phyloP scores from a whole-genome alignment of 2,888 invertebrate species.

The Mellilla xanthometata region DNA sequence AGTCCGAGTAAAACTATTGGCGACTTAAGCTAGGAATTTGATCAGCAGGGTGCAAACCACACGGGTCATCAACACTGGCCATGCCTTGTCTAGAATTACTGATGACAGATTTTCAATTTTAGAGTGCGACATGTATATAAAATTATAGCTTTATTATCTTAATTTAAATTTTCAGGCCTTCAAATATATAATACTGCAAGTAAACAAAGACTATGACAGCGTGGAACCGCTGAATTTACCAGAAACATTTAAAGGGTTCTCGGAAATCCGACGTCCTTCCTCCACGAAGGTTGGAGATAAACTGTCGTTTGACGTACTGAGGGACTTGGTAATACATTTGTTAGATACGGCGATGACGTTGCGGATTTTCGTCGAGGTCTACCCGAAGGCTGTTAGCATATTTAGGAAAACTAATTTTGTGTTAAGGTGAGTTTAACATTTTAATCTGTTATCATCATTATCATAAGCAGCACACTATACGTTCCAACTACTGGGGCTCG shows the following conservation, averaged over 20 bases:
- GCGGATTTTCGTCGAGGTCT: constrained; percentile 86
- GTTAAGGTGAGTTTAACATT: constrained; percentile 77
- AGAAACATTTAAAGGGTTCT: constrained; percentile 72
- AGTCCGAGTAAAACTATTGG: too few relatives aligned
- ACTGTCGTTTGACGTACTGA: constrained; percentile 74
- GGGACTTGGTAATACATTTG: constrained; percentile 86
- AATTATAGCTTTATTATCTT: too few relatives aligned
- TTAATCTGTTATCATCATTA: too few relatives aligned
- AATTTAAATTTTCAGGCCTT: constrained; percentile 74
- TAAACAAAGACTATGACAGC: constrained; percentile 72
- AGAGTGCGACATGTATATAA: too few relatives aligned
- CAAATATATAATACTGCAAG: constrained; percentile 75
- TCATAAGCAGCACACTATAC: too few relatives aligned
- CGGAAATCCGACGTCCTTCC: constrained; percentile 61
- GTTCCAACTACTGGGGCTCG: too few relatives aligned
- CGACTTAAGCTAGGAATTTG: too few relatives aligned
- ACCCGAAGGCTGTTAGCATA: constrained; percentile 78
- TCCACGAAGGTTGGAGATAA: constrained; percentile 48
- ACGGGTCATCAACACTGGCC: too few relatives aligned
- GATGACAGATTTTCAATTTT: too few relatives aligned
- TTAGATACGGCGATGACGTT: constrained; percentile 88
- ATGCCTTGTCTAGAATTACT: too few relatives aligned
- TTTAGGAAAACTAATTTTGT: constrained; percentile 83
- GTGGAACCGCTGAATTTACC: constrained; percentile 72
- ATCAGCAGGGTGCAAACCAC: too few relatives aligned